These are phyloP conservation scores for Nixonia krombeini DNA, from an alignment of 1,140 invertebrate genomes.

Conservation along the genomic window DNA sequence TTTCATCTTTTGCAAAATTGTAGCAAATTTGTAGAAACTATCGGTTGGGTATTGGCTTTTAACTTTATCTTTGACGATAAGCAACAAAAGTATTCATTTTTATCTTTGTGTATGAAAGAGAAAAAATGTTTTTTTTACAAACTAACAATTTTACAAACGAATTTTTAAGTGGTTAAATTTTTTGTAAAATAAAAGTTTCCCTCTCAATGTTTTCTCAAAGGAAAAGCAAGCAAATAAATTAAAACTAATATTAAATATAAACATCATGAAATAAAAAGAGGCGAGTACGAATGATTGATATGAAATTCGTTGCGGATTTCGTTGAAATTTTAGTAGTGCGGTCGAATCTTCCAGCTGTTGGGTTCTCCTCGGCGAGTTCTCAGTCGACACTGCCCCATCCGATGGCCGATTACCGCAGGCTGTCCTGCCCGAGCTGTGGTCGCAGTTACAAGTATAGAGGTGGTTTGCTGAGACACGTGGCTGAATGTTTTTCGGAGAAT, in stretches of 20 bases:
- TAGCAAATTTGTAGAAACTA: too few relatives aligned
- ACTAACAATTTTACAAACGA: too few relatives aligned
- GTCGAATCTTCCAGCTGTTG: conserved; percentile 61
- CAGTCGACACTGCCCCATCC: conserved; percentile 51
- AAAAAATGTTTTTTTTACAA: too few relatives aligned
- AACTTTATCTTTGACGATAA: too few relatives aligned
- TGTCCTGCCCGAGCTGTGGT: conserved; percentile 63
- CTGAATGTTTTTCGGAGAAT: conserved; percentile 59
- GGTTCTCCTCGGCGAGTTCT: conserved; percentile 43
- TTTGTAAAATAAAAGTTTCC: too few relatives aligned
- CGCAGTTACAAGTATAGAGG: conserved; percentile 67
- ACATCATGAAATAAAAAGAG: conserved; percentile 5
- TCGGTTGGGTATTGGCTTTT: too few relatives aligned
- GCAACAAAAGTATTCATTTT: too few relatives aligned
- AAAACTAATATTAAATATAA: conserved; percentile 10
- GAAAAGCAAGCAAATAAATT: conserved; percentile 40
- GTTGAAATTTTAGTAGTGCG: conserved; percentile 55
- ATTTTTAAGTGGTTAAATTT: too few relatives aligned
- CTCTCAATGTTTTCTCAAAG: too few relatives aligned
- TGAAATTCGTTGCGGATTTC: conserved; percentile 46
- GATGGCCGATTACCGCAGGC: conserved; percentile 61
- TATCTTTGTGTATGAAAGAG: too few relatives aligned
- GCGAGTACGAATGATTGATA: conserved; percentile 38
- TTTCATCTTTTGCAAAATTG: too few relatives aligned
- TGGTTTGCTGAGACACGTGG: conserved; percentile 62